phyloP scores from a whole-genome alignment of 2,797 vertebrate species.

The Caiman crocodilus region DNA sequence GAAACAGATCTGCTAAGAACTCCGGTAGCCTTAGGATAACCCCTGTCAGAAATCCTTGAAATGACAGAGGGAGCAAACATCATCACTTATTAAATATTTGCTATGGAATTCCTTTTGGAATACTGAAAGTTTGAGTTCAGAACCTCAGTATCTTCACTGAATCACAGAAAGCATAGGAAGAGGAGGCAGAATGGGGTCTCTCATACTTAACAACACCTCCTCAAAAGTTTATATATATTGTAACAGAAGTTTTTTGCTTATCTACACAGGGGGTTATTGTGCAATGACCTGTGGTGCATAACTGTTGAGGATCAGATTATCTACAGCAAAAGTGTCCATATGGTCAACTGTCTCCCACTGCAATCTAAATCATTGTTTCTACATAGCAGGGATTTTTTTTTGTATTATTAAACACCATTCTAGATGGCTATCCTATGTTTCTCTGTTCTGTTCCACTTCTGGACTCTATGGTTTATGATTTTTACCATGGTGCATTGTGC shows the following conservation, averaged over 20 bases:
- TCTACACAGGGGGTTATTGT: too few relatives aligned
- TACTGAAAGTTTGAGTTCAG: background rate
- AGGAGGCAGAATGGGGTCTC: background rate
- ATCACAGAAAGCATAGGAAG: background rate
- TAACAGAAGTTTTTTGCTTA: background rate
- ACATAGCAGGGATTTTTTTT: too few relatives aligned
- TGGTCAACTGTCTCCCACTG: too few relatives aligned
- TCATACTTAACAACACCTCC: background rate
- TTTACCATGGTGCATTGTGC: too few relatives aligned
- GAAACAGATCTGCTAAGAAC: background rate
- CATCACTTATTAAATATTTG: background rate
- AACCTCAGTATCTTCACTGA: background rate
- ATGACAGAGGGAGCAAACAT: background rate
- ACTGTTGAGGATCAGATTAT: too few relatives aligned
- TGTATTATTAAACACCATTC: too few relatives aligned
- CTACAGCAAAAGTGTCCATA: too few relatives aligned
- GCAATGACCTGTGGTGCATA: too few relatives aligned
- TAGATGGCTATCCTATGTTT: too few relatives aligned
- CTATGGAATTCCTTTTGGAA: background rate
- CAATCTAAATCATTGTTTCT: too few relatives aligned
- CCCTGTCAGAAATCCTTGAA: background rate
- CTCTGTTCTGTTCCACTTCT: too few relatives aligned
- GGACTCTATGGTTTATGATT: too few relatives aligned
- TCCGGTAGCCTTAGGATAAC: background rate
- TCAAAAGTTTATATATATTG: background rate